A percentile compares a stretch with the other conserved stretches of the same genome.
phyloP scores from a whole-genome alignment of 2,797 vertebrate genomes.

The Pseudochirops corinnae region DNA sequence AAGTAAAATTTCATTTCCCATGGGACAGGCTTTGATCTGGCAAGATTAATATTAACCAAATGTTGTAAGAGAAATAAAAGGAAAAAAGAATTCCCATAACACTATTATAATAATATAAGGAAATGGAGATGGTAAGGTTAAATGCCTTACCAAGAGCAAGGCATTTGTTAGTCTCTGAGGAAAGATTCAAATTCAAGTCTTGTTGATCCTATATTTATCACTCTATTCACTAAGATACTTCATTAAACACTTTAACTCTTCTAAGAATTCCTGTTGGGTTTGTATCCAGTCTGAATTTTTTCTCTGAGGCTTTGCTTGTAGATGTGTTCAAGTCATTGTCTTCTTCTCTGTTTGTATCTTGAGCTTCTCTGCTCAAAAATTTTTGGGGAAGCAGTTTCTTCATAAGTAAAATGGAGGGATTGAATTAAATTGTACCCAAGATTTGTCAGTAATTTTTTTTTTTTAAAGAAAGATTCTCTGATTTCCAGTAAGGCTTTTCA shows the following conservation, averaged over 20 bases:
- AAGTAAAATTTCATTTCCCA: not conserved
- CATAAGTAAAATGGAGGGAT: not conserved
- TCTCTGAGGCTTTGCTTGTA: too few species aligned
- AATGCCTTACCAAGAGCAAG: not conserved
- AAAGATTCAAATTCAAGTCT: not conserved
- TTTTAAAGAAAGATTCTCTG: not conserved
- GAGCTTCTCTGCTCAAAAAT: not conserved
- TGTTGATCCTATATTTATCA: not conserved
- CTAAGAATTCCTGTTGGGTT: too few species aligned
- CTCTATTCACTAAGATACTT: not conserved
- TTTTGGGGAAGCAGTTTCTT: not conserved
- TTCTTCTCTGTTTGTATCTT: too few species aligned
- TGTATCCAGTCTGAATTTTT: too few species aligned
- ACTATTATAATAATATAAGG: not conserved
- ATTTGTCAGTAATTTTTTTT: not conserved
- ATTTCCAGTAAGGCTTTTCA: not conserved
- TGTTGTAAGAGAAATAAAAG: not conserved
- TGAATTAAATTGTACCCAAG: not conserved
- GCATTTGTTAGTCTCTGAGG: not conserved
- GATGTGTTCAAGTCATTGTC: too few species aligned
- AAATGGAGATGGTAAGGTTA: not conserved
- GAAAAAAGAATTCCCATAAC: not conserved
- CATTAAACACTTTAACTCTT: not conserved
- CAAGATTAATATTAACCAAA: not conserved
- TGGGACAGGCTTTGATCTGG: not conserved